These are phyloP conservation scores for Caligus rogercresseyi DNA, from an alignment of 1,140 invertebrate genomes.

Conservation along the genomic window DNA sequence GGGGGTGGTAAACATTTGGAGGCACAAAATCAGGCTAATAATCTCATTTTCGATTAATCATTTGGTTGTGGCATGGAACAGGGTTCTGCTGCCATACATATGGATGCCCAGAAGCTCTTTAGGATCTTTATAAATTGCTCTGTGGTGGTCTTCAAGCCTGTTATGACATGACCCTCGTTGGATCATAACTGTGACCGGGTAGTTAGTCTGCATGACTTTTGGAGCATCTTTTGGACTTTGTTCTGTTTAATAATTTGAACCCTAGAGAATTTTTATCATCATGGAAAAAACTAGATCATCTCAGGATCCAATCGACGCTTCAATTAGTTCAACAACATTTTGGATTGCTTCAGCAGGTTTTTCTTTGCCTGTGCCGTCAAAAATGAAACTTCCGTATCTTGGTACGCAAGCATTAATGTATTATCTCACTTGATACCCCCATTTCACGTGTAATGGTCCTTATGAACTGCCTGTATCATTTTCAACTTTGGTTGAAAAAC, in stretches of 20 bases:
- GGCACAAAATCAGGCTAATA: neutral
- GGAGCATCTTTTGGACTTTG: neutral
- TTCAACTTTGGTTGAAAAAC: neutral
- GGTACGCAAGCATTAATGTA: neutral
- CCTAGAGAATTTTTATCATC: neutral
- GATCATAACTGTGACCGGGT: neutral
- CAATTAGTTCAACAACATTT: neutral
- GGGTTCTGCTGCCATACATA: neutral
- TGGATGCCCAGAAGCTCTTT: neutral
- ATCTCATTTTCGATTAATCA: neutral
- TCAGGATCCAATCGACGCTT: neutral
- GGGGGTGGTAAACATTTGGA: neutral
- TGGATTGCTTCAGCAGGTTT: neutral
- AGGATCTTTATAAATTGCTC: neutral
- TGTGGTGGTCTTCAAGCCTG: neutral
- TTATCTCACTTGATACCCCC: neutral
- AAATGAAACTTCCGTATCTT: neutral
- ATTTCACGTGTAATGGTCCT: neutral
- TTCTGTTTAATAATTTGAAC: neutral
- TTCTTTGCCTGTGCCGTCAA: neutral
- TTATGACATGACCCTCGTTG: neutral
- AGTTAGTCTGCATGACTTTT: neutral
- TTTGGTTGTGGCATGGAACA: neutral
- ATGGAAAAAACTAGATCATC: neutral
- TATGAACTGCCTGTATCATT: neutral